These are phyloP conservation scores for Pogonocherus hispidulus DNA, from an alignment of 2,888 invertebrate species.

Conservation along the genomic window DNA sequence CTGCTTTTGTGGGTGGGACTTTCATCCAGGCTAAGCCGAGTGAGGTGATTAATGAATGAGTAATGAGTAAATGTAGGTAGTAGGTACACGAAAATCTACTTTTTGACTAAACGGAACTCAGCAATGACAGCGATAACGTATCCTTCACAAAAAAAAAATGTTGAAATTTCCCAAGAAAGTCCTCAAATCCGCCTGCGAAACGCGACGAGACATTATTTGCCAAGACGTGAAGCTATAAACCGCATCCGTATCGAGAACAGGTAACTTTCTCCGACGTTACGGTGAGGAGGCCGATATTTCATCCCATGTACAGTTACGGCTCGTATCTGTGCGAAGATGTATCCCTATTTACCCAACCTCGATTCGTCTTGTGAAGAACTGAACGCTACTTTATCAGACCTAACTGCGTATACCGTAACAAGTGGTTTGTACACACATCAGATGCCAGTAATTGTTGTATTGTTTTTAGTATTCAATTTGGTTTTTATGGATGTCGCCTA, in stretches of 20 bases:
- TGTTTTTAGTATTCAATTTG: neutral
- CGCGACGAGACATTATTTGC: neutral
- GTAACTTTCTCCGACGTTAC: slow-evolving; percentile 29
- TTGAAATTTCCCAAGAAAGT: too few species aligned
- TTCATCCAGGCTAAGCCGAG: too few species aligned
- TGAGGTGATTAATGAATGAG: too few species aligned
- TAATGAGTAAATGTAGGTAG: too few species aligned
- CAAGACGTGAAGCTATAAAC: neutral
- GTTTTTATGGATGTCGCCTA: slow-evolving; percentile 3
- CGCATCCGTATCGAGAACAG: slow-evolving; percentile 24
- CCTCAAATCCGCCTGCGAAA: neutral
- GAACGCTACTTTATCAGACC: slow-evolving; percentile 9
- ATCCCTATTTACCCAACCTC: slow-evolving; percentile 29
- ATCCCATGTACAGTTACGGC: slow-evolving; percentile 30
- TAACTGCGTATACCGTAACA: neutral
- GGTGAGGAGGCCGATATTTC: slow-evolving; percentile 27
- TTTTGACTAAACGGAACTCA: too few species aligned
- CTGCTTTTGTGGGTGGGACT: too few species aligned
- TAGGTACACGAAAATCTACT: too few species aligned
- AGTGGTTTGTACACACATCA: neutral
- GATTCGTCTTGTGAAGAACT: slow-evolving; percentile 12
- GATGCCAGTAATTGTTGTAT: too few species aligned
- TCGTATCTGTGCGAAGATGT: slow-evolving; percentile 24
- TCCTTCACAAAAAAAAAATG: too few species aligned
- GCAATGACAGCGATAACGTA: too few species aligned